phyloP scores from a whole-genome alignment of 2,113 vertebrate genomes.

The Gracilinanus agilis region DNA sequence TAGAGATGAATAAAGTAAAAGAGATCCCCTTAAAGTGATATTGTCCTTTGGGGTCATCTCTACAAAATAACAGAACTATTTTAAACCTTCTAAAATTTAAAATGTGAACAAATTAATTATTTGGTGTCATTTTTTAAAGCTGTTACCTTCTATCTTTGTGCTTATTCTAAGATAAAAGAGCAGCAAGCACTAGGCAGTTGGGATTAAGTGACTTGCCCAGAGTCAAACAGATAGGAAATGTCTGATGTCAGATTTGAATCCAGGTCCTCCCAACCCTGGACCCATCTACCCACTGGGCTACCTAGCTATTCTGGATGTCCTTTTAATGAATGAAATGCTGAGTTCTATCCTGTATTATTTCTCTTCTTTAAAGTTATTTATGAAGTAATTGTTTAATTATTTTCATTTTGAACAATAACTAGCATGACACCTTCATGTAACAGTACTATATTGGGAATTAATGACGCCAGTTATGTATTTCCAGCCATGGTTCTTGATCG shows the following conservation, averaged over 20 bases:
- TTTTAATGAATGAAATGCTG: neutral
- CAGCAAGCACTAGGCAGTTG: too few relatives aligned
- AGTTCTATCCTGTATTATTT: neutral
- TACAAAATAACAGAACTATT: constrained; percentile 14
- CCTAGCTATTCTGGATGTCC: neutral
- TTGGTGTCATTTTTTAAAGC: neutral
- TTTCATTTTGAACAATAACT: neutral
- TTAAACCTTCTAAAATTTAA: constrained; percentile 16
- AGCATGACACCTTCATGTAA: neutral
- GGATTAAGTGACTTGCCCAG: too few relatives aligned
- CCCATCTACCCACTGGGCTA: too few relatives aligned
- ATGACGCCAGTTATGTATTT: neutral
- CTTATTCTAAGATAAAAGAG: too few relatives aligned
- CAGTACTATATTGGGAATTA: neutral
- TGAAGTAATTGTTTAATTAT: neutral
- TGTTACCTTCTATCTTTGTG: too few relatives aligned
- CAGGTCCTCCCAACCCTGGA: too few relatives aligned
- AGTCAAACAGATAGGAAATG: too few relatives aligned
- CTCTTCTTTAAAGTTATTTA: constrained; percentile 16
- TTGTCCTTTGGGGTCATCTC: constrained; percentile 34
- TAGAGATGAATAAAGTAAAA: constrained; percentile 54
- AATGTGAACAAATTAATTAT: constrained; percentile 28
- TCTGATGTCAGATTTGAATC: too few relatives aligned
- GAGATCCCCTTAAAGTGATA: neutral
- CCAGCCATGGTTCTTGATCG: neutral